These are phyloP conservation scores for Nasonia oneida DNA, from an alignment of 2,888 invertebrate genomes.

Conservation along the genomic window DNA sequence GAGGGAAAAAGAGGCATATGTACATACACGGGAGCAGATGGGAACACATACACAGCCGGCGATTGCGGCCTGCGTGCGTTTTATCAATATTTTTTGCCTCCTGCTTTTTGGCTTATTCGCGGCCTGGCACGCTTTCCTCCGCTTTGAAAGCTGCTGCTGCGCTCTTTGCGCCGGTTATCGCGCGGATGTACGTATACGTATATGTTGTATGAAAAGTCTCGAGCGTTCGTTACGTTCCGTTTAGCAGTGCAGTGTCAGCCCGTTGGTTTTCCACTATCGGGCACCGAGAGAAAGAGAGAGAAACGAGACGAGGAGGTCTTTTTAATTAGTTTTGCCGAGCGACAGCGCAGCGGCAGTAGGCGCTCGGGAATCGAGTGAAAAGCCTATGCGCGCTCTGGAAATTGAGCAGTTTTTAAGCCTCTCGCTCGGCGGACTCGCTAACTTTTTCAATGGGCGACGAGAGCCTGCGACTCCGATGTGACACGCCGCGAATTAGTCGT, in stretches of 20 bases:
- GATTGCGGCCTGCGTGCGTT: slow-evolving; percentile 41
- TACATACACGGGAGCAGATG: neutral
- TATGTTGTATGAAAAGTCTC: neutral
- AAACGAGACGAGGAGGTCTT: neutral
- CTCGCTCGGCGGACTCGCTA: neutral
- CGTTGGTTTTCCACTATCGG: neutral
- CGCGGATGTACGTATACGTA: neutral
- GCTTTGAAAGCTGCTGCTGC: neutral
- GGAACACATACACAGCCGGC: neutral
- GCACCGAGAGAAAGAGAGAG: neutral
- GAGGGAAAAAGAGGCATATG: neutral
- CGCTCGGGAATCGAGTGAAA: neutral
- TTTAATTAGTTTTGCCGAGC: slow-evolving; percentile 26
- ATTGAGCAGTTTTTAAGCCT: slow-evolving; percentile 26
- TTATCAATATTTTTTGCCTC: slow-evolving; percentile 52
- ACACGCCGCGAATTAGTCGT: neutral
- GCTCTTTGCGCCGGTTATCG: neutral
- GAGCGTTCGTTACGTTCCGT: neutral
- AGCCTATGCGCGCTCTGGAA: neutral
- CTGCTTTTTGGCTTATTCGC: slow-evolving; percentile 7
- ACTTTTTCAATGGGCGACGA: slow-evolving; percentile 10
- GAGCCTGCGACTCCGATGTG: neutral
- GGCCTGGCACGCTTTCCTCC: neutral
- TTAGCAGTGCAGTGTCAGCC: neutral
- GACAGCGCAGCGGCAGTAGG: neutral